Conservation (phyloP, 2,888 invertebrate species). For the Brassicogethes aeneus region DNA sequence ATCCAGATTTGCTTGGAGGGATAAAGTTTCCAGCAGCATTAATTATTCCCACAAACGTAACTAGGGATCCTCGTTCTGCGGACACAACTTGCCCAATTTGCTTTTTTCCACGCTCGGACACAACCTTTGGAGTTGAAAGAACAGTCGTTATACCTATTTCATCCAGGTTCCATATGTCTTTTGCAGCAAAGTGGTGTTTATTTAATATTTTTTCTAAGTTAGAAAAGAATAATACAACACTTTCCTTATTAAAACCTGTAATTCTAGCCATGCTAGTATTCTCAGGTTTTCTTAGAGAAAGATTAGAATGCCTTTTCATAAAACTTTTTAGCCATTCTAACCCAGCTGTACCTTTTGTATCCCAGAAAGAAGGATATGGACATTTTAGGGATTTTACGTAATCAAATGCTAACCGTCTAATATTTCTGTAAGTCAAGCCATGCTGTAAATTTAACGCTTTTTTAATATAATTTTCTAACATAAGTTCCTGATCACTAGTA, state of each 20-base stretch:
- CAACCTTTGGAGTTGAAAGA: not conserved
- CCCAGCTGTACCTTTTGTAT: not conserved
- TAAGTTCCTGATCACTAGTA: too few species aligned
- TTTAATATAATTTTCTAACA: too few species aligned
- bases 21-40: slow-evolving; percentile 3
- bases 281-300: not conserved
- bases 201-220: not conserved
- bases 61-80: not conserved
- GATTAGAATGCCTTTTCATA: not conserved
- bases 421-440: too few species aligned
- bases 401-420: too few species aligned
- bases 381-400: too few species aligned
- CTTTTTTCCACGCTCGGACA: not conserved
- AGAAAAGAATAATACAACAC: not conserved
- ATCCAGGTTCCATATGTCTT: not conserved
- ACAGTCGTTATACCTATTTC: slow-evolving; percentile 3
- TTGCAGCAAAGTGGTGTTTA: not conserved
- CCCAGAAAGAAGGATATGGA: not conserved
- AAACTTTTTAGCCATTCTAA: not conserved
- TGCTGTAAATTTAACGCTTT: too few species aligned
- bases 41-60: not conserved
- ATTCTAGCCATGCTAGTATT: not conserved
- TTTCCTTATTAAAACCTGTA: not conserved
- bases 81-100: slow-evolving; percentile 1
- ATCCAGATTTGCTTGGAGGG: slow-evolving; percentile 3